Percentiles rank a stretch among this genome's conserved stretches.
Conservation (phyloP, 2,888 invertebrate species). For the Leptarthrus brevirostris region DNA sequence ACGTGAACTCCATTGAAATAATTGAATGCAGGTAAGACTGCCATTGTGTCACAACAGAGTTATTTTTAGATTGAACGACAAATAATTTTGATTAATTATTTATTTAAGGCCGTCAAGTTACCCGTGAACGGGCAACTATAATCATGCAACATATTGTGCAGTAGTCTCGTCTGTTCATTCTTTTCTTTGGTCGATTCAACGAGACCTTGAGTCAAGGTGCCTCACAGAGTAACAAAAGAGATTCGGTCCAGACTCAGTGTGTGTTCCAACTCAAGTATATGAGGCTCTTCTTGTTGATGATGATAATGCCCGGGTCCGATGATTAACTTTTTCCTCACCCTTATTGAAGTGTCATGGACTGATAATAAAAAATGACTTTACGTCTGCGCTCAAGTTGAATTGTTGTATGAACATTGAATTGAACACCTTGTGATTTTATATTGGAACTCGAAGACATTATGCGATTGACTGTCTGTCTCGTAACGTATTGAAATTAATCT, state of each 20-base stretch:
- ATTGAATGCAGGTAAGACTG: constrained; percentile 17
- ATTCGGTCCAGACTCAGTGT: constrained; percentile 21
- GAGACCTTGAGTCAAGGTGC: constrained; percentile 18
- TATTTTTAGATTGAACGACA: constrained; percentile 30
- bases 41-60: constrained; percentile 40
- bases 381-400: background rate
- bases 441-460: background rate
- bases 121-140: constrained; percentile 17
- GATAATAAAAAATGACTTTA: constrained; percentile 41
- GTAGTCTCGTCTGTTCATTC: constrained; percentile 5
- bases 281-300: background rate
- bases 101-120: constrained; percentile 44
- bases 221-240: constrained; percentile 22
- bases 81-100: constrained; percentile 45
- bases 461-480: background rate
- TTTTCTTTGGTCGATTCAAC: background rate
- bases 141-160: constrained; percentile 32
- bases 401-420: background rate
- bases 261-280: constrained; percentile 20
- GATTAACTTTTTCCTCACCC: constrained; percentile 46
- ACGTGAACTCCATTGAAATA: too few species aligned
- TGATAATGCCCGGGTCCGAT: constrained; percentile 17
- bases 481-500: background rate
- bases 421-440: constrained; percentile 23
- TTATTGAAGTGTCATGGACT: constrained; percentile 39